Evolutionary conservation across 2,888 invertebrate genomes (phyloP).

Genomic region (Agrotis segetum): DNA sequence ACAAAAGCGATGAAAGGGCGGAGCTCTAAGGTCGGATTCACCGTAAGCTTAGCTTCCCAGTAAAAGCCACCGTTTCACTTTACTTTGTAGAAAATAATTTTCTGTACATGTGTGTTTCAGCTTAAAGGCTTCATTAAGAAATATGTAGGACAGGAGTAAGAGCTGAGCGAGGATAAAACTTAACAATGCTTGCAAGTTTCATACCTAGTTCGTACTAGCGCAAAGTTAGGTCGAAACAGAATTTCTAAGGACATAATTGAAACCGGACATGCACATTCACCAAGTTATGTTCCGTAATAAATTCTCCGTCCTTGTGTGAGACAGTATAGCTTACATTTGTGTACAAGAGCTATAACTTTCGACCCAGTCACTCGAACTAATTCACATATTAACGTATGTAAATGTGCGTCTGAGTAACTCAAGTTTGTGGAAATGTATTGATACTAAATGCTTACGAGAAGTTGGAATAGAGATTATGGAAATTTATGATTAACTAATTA

Average conservation of each 20-base stretch:
- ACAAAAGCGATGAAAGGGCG: conserved; percentile 55
- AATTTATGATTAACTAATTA: neutral
- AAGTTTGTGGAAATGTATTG: conserved; percentile 15
- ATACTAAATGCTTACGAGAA: conserved; percentile 9
- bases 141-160: neutral
- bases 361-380: conserved; percentile 32
- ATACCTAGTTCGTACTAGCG: neutral
- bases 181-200: neutral
- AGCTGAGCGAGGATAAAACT: neutral
- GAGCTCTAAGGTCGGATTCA: conserved; percentile 22
- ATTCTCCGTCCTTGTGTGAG: conserved; percentile 44
- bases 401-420: conserved; percentile 27
- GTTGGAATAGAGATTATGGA: neutral
- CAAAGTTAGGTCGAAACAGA: conserved; percentile 8
- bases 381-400: conserved; percentile 34
- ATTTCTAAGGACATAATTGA: conserved; percentile 36
- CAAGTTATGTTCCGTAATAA: conserved; percentile 48
- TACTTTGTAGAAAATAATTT: conserved; percentile 13
- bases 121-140: conserved; percentile 12
- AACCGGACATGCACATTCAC: conserved; percentile 29
- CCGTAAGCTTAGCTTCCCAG: conserved; percentile 31
- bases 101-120: conserved; percentile 1
- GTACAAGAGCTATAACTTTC: conserved; percentile 28
- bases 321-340: conserved; percentile 40
- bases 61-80: conserved; percentile 28